phyloP scores from a whole-genome alignment of 2,888 invertebrate genomes.

The Andrena fulva region DNA sequence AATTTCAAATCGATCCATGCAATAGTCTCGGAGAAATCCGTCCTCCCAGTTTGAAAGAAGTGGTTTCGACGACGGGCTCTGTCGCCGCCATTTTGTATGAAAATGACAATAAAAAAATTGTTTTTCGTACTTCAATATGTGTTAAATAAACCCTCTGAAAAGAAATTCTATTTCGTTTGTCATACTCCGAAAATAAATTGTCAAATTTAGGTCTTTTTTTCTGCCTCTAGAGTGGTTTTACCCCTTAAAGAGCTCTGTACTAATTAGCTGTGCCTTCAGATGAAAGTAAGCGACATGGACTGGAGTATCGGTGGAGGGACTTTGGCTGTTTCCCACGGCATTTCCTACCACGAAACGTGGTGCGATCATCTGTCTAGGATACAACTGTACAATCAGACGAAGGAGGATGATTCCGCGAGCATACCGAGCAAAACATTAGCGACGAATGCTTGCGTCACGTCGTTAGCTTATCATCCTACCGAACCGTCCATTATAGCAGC shows the following conservation, averaged over 20 bases:
- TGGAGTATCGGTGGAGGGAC: constrained; percentile 82
- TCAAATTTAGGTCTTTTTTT: too few species aligned
- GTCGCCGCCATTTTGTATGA: too few species aligned
- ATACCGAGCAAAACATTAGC: constrained; percentile 75
- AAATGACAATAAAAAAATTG: too few species aligned
- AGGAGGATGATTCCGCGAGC: constrained; percentile 74
- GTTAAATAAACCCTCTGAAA: too few species aligned
- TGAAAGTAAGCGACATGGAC: constrained; percentile 79
- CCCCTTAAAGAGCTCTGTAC: not conserved
- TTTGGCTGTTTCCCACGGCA: constrained; percentile 77
- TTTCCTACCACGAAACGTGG: constrained; percentile 79
- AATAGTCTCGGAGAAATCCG: too few species aligned
- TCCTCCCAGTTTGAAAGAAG: too few species aligned
- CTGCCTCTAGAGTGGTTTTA: too few species aligned
- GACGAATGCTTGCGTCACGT: constrained; percentile 84
- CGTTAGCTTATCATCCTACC: constrained; percentile 85
- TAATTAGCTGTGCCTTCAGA: constrained; percentile 67
- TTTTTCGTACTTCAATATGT: too few species aligned
- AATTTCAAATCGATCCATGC: too few species aligned
- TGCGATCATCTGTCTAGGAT: constrained; percentile 81
- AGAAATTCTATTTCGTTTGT: too few species aligned
- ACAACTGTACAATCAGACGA: constrained; percentile 78
- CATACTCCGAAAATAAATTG: too few species aligned
- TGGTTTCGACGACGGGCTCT: too few species aligned
- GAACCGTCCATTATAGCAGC: constrained; percentile 85